Percentiles rank a stretch among this genome's conserved stretches.
phyloP scores from a whole-genome alignment of 2,797 vertebrate genomes.

The Trematomus bernacchii region DNA sequence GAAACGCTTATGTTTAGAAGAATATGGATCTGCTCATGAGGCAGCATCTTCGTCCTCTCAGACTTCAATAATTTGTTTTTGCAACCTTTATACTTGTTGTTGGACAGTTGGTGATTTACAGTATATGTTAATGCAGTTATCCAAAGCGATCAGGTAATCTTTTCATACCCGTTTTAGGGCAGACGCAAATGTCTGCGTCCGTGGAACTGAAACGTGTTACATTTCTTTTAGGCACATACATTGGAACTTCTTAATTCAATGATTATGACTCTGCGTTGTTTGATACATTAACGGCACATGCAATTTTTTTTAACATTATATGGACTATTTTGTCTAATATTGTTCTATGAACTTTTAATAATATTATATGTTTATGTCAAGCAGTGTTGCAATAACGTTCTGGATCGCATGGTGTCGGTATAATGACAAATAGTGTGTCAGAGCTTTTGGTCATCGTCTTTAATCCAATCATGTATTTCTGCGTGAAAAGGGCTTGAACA shows the following conservation, averaged over 20 bases:
- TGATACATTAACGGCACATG: too few relatives aligned
- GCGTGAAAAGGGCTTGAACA: not conserved
- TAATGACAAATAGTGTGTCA: not conserved
- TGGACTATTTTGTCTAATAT: not conserved
- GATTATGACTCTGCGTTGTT: not conserved
- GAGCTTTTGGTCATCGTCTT: not conserved
- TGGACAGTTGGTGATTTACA: not conserved
- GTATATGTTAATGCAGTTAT: not conserved
- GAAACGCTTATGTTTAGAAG: not conserved
- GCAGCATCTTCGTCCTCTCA: too few relatives aligned
- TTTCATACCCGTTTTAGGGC: not conserved
- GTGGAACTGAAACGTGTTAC: slow-evolving; percentile 30
- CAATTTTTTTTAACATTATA: too few relatives aligned
- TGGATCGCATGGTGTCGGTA: slow-evolving; percentile 66
- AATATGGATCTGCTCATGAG: not conserved
- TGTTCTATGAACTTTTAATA: not conserved
- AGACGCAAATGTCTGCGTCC: not conserved
- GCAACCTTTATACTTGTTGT: not conserved
- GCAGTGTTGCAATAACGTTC: slow-evolving; percentile 22
- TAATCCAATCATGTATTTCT: slow-evolving; percentile 17
- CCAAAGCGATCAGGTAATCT: not conserved
- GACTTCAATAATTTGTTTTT: too few relatives aligned
- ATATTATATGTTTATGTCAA: not conserved
- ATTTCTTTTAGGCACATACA: too few relatives aligned
- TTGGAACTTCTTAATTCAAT: not conserved